Evolutionary conservation across 2,113 vertebrate species (phyloP), one percentile per base, ranked within the genome.

Genomic region (Tylochromis polylepis): DNA sequence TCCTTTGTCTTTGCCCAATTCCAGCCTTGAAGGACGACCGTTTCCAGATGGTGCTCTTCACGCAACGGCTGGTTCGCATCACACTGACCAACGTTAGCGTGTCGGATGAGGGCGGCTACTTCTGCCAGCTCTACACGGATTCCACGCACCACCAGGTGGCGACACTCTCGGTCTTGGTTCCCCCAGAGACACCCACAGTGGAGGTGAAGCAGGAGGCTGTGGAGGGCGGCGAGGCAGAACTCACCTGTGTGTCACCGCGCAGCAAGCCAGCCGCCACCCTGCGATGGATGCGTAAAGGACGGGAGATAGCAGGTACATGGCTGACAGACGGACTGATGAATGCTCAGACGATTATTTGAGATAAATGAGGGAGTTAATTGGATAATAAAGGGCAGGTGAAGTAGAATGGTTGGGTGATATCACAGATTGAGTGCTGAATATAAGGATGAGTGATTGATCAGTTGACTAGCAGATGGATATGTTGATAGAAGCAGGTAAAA

Each of bases 71-170:
- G 83, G 97, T 98, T 81, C 96, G 97, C 86, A 98, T 98, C 87
- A 93, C 95, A 2, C 94, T 98, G 85, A 96, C 96, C 59, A 97
- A 98, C 55, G 97, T 97, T 84, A 97, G 97, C 29, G 96, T 98
- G 87, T 95, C 93, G 7, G 98, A 98, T 6, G 98, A 98, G 88
- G 98, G 98, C 2, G 97, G 98, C 59, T 98, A 98, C 94, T 98
- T 97, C 95, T 98, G 98, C 93, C 98, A 98, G 95, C 97, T 98
- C 38, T 98, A 98, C 94, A 97, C 97, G 0, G 97, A 98, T 16
- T 95, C 96, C 85, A 98, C 98, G 1, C 97, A 98, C 94, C 98
- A 98, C 94, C 97, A 98, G 96, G 98, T 98, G 85, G 97, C 98
- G 15, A 97, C 97, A 11, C 97, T 98, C 65, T 97, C 97, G 0